These are phyloP conservation scores for Diabrotica virgifera DNA, from an alignment of 1,140 invertebrate genomes.

Conservation along the genomic window DNA sequence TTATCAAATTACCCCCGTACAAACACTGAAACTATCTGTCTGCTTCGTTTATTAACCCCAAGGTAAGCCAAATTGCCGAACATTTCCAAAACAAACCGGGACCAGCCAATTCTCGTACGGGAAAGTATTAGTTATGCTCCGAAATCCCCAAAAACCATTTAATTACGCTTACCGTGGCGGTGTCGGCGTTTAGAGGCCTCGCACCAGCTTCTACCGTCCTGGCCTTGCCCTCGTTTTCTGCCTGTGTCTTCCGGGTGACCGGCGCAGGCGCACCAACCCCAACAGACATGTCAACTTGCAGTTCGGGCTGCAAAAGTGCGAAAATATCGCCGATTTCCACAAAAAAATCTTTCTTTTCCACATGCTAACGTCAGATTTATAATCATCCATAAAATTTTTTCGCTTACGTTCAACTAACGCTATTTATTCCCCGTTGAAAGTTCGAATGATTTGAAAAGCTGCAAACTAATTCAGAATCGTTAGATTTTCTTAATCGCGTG, in stretches of 20 bases:
- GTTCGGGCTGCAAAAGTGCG: constrained; percentile 32
- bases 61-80: no score
- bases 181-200: constrained; percentile 8
- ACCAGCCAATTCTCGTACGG: no score
- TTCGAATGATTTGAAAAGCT: no score
- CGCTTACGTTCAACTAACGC: no score
- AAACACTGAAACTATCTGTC: no score
- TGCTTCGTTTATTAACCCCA: no score
- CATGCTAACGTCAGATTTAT: not conserved
- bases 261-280: constrained; percentile 23
- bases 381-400: no score
- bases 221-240: constrained; percentile 33
- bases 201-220: constrained; percentile 23
- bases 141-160: not conserved
- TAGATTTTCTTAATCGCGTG: no score
- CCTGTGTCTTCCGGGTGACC: constrained; percentile 22
- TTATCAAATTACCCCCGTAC: no score
- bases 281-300: constrained; percentile 36
- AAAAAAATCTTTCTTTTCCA: not conserved
- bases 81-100: no score
- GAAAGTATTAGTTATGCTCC: not conserved
- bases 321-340: constrained; percentile 7
- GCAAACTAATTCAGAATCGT: no score
- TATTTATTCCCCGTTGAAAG: no score
- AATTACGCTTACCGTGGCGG: not conserved